These are phyloP conservation scores for Poeciliopsis occidentalis DNA, from an alignment of 2,113 vertebrate species.

Conservation along the genomic window DNA sequence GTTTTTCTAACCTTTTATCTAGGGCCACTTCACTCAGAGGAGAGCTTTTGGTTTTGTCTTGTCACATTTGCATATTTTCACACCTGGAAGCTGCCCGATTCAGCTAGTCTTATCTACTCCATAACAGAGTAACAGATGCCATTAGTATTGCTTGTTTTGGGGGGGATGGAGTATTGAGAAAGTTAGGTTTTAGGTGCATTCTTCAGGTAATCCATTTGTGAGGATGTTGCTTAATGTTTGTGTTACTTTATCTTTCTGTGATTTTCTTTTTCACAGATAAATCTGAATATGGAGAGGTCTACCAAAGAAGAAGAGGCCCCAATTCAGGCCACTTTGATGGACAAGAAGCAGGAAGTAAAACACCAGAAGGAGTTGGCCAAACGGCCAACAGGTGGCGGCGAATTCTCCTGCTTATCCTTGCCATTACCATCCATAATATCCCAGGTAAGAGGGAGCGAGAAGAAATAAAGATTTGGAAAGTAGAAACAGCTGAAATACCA, in stretches of 20 bases:
- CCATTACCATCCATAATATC: conserved; percentile 97
- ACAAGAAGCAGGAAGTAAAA: conserved; percentile 17
- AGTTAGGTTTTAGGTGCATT: neutral
- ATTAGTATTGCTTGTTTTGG: neutral
- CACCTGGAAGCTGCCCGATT: neutral
- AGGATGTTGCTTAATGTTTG: neutral
- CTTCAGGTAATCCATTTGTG: neutral
- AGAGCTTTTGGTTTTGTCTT: neutral
- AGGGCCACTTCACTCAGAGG: neutral
- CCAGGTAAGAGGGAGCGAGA: conserved; percentile 84
- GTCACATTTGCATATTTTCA: neutral
- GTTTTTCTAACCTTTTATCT: conserved; percentile 5
- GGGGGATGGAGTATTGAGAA: neutral
- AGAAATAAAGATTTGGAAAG: neutral
- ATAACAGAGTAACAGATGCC: neutral
- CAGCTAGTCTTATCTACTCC: neutral
- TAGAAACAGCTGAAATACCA: neutral
- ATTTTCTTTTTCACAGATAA: conserved; percentile 80
- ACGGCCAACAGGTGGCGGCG: conserved; percentile 87
- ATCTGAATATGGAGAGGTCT: conserved; percentile 90
- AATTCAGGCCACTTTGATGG: conserved; percentile 14
- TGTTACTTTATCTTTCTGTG: neutral
- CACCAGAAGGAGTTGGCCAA: conserved; percentile 44
- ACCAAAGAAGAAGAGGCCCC: conserved; percentile 82
- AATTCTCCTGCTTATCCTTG: conserved; percentile 90